These are phyloP conservation scores for Rhingia rostrata DNA, from an alignment of 2,888 invertebrate genomes.

Conservation along the genomic window DNA sequence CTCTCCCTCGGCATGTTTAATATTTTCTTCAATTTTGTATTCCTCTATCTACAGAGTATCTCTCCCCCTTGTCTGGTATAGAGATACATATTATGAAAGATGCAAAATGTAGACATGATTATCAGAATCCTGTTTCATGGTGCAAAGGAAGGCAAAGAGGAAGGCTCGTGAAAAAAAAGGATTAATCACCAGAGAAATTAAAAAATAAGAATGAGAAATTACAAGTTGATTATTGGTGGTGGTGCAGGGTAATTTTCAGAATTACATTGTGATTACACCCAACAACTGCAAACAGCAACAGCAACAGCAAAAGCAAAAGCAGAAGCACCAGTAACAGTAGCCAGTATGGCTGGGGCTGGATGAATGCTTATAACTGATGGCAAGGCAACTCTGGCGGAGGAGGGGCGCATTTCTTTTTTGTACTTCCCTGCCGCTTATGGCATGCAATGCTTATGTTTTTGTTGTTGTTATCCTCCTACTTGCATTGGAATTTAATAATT, in stretches of 20 bases:
- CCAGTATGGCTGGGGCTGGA: slow-evolving; percentile 54
- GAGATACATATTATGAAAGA: slow-evolving; percentile 55
- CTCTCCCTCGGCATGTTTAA: background rate
- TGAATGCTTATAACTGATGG: slow-evolving; percentile 20
- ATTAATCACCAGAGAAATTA: slow-evolving; percentile 71
- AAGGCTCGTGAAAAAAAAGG: slow-evolving; percentile 27
- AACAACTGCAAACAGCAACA: slow-evolving; percentile 22
- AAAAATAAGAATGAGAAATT: slow-evolving; percentile 73
- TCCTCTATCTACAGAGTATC: slow-evolving; percentile 2
- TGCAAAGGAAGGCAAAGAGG: slow-evolving; percentile 7
- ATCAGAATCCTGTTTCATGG: slow-evolving; percentile 66
- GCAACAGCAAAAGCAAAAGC: background rate
- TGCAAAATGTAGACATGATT: slow-evolving; percentile 53
- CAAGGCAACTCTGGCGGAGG: slow-evolving; percentile 61
- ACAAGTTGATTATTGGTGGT: slow-evolving; percentile 74
- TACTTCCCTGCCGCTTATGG: slow-evolving; percentile 37
- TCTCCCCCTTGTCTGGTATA: slow-evolving; percentile 22
- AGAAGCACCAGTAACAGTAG: slow-evolving; percentile 64
- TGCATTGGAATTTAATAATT: slow-evolving; percentile 74
- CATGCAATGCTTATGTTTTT: slow-evolving; percentile 16
- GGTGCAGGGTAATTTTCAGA: slow-evolving; percentile 73
- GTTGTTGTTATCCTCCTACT: slow-evolving; percentile 69
- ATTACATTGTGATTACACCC: slow-evolving; percentile 73
- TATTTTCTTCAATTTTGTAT: background rate
- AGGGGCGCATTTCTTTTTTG: slow-evolving; percentile 52